A percentile compares a stretch with the other conserved stretches of the same genome.
phyloP scores from a whole-genome alignment of 92 coral and sea anemone species.

The Epizoanthus fatuus region DNA sequence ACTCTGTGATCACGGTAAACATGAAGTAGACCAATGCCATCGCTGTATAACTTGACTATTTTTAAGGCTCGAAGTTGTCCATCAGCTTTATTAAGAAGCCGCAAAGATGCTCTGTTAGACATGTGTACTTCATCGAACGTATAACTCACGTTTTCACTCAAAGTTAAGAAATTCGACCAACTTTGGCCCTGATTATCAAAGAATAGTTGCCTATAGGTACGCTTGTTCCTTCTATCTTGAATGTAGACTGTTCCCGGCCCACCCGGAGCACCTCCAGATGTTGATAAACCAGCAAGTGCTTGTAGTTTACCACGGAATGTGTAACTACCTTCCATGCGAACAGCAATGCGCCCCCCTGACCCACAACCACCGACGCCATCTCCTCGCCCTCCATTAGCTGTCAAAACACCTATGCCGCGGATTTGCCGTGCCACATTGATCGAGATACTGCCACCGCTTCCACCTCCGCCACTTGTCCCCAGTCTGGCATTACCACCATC shows the following conservation, averaged over 20 bases:
- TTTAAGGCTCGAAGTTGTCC: slow-evolving; percentile 37
- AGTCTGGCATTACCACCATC: slow-evolving; percentile 64
- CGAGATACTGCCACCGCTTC: slow-evolving; percentile 77
- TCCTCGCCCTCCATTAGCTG: slow-evolving; percentile 72
- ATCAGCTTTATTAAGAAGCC: slow-evolving; percentile 46
- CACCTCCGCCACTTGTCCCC: slow-evolving; percentile 74
- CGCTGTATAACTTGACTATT: slow-evolving; percentile 56
- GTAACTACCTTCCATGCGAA: slow-evolving; percentile 42
- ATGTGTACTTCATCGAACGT: slow-evolving; percentile 66
- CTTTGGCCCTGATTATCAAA: slow-evolving; percentile 65
- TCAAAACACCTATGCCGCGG: slow-evolving; percentile 60
- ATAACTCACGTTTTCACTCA: slow-evolving; percentile 46
- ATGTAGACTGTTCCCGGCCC: slow-evolving; percentile 78
- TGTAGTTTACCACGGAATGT: slow-evolving; percentile 56
- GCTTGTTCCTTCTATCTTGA: slow-evolving; percentile 55
- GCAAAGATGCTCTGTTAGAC: slow-evolving; percentile 61
- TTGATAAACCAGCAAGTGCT: slow-evolving; percentile 65
- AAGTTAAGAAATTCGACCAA: slow-evolving; percentile 64
- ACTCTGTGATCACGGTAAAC: slow-evolving; percentile 62
- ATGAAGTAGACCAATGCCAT: slow-evolving; percentile 66
- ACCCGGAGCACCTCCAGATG: slow-evolving; percentile 33
- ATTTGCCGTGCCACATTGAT: slow-evolving; percentile 49
- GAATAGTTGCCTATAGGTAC: slow-evolving; percentile 55
- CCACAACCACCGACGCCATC: slow-evolving; percentile 74
- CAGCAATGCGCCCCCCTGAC: slow-evolving; percentile 70